phyloP scores from a whole-genome alignment of 2,888 invertebrate genomes.

The Anorthoa munda region DNA sequence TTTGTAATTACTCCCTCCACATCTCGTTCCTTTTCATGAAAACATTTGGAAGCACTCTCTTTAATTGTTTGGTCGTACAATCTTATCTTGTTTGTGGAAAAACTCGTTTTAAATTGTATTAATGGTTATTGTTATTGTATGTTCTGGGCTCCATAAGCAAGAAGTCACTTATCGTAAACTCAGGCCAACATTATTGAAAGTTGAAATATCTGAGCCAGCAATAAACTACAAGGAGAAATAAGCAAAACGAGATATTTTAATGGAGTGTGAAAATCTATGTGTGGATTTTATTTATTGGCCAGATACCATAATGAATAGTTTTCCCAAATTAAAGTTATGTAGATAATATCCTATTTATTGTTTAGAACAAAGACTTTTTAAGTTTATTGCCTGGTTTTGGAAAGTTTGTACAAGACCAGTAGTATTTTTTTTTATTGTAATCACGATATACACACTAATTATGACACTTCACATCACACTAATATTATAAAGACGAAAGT shows the following conservation, averaged over 20 bases:
- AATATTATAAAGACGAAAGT: too few relatives aligned
- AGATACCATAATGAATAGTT: background rate
- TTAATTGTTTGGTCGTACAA: slow-evolving; percentile 13
- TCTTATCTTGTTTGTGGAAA: background rate
- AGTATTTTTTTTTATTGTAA: too few relatives aligned
- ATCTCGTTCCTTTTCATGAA: background rate
- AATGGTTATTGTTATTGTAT: slow-evolving; percentile 1
- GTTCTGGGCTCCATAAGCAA: background rate
- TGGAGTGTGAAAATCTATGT: background rate
- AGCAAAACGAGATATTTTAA: background rate
- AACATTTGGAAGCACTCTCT: slow-evolving; percentile 18
- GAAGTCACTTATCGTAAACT: background rate
- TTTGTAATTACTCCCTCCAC: background rate
- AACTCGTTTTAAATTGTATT: slow-evolving; percentile 7
- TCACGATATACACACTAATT: too few relatives aligned
- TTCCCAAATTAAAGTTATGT: too few relatives aligned
- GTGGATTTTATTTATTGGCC: background rate
- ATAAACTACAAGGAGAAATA: background rate
- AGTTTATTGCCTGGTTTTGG: too few relatives aligned
- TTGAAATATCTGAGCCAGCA: background rate
- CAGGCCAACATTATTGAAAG: background rate
- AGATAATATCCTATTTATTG: too few relatives aligned
- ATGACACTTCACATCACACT: too few relatives aligned
- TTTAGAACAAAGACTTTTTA: too few relatives aligned
- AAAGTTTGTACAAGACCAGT: too few relatives aligned